These are phyloP conservation scores for Macrobrachium rosenbergii DNA, from an alignment of 1,140 invertebrate genomes.

Conservation along the genomic window DNA sequence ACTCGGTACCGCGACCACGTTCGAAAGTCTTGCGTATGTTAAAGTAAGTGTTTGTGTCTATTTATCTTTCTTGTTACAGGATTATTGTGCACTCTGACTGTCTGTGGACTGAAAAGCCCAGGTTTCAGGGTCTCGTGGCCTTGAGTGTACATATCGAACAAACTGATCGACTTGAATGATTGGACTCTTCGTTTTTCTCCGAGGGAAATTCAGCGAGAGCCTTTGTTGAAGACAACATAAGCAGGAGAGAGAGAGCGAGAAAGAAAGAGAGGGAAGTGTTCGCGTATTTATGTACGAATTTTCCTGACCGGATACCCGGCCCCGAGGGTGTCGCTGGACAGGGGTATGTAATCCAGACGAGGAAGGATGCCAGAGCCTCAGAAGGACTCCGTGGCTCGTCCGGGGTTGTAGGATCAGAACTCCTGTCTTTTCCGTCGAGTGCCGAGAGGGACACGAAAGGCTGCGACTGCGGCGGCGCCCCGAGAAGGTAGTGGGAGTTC, in stretches of 20 bases:
- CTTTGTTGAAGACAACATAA: not conserved
- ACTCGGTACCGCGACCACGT: too few species aligned
- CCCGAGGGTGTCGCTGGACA: not conserved
- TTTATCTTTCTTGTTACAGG: not conserved
- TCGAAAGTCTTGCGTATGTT: too few species aligned
- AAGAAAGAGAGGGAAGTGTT: not conserved
- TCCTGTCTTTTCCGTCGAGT: not conserved
- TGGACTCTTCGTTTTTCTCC: not conserved
- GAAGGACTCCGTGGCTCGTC: too few species aligned
- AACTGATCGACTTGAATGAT: too few species aligned
- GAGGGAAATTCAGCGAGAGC: not conserved
- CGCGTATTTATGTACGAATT: not conserved
- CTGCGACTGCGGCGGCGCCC: not conserved
- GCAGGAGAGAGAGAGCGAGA: not conserved
- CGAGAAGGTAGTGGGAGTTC: not conserved
- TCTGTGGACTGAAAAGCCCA: too few species aligned
- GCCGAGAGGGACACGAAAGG: not conserved
- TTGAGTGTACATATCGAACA: too few species aligned
- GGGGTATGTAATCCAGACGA: not conserved
- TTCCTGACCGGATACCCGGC: not conserved
- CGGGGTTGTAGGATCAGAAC: not conserved
- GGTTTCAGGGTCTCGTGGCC: too few species aligned
- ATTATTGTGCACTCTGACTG: too few species aligned
- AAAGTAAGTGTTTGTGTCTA: not conserved
- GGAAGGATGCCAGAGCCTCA: not conserved